Base-by-base conservation (phyloP, 2,888 invertebrate species). In the Melikaiella ostensackeni region DNA sequence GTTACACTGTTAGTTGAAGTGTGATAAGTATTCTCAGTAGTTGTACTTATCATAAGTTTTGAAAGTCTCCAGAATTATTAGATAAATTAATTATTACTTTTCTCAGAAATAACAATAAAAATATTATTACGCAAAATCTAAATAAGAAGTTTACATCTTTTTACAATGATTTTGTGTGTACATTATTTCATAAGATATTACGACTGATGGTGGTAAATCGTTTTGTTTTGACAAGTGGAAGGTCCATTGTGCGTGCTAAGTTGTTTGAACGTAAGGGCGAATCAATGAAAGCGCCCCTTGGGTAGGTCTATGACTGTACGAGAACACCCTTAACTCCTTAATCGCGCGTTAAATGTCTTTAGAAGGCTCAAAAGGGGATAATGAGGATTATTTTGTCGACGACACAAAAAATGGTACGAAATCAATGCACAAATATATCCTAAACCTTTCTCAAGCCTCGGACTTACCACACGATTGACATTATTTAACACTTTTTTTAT, bases 211-310 rank as follows among this genome's bases (percentile, higher is more conserved):
- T 30, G 8, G 46, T 33, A 70, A 70, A 70, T 30, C 4, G 46
- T 46, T 66, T 70, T 50, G 27, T 70, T 50, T 50, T 70, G 30
- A 64, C 6, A 35, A 64, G 70, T 50, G 70, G n/a, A 21, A 27
- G 30, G 50, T 24, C 50, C 30, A 70, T 70, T 70, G 70, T 70
- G 33, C 27, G 63, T 63, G 70, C 13, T 11, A 70, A 70, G n/a
- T 42, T 42, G 42, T 16, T 66, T 16, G 27, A 66, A 66, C 13
- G n/a, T 70, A 30, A 70, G 70, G 70, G 70, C 70, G 70, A 50
- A 70, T 70, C 30, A 70, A 33, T 70, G 70, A 50, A 64, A 64
- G 35, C 64, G 24, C 38, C 64, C 64, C 64, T 38, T 64, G 24
- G 35, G 38, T 16, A 11, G 19, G 21, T 9, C 35, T 64, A 64